Percentiles rank a stretch among this genome's conserved stretches.
phyloP scores from a whole-genome alignment of 2,797 vertebrate genomes.

The Ispidina picta region DNA sequence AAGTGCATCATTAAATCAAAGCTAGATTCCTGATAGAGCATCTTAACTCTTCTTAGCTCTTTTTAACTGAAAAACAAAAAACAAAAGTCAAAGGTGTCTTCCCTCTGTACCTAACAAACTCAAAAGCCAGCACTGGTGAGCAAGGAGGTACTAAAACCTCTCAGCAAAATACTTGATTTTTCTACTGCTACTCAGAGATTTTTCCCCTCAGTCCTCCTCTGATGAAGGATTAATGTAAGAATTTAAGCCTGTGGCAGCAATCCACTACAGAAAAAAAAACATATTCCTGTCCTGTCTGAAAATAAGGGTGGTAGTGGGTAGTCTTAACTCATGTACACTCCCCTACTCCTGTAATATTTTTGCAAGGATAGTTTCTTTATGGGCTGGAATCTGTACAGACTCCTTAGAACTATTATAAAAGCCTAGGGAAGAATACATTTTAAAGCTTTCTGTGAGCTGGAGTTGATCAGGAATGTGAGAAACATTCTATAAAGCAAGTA shows the following conservation, averaged over 20 bases:
- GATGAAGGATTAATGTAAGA: neutral
- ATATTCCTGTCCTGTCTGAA: neutral
- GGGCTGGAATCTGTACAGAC: neutral
- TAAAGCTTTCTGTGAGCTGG: neutral
- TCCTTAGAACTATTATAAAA: neutral
- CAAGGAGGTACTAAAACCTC: neutral
- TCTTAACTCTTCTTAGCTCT: neutral
- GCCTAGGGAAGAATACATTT: neutral
- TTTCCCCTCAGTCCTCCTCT: neutral
- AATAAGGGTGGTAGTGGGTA: neutral
- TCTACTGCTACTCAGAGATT: neutral
- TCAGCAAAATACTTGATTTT: neutral
- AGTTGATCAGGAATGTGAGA: neutral
- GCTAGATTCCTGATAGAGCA: neutral
- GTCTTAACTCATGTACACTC: neutral
- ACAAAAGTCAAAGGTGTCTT: neutral
- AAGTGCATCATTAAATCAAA: neutral
- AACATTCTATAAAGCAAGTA: neutral
- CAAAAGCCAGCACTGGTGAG: neutral
- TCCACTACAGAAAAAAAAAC: neutral
- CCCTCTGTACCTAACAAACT: neutral
- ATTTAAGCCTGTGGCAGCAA: neutral
- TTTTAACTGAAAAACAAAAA: neutral
- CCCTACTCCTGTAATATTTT: neutral
- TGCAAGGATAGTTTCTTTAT: neutral